These are phyloP conservation scores for Tonatia bakeri DNA, from an alignment of 2,113 vertebrate genomes.

Conservation along the genomic window DNA sequence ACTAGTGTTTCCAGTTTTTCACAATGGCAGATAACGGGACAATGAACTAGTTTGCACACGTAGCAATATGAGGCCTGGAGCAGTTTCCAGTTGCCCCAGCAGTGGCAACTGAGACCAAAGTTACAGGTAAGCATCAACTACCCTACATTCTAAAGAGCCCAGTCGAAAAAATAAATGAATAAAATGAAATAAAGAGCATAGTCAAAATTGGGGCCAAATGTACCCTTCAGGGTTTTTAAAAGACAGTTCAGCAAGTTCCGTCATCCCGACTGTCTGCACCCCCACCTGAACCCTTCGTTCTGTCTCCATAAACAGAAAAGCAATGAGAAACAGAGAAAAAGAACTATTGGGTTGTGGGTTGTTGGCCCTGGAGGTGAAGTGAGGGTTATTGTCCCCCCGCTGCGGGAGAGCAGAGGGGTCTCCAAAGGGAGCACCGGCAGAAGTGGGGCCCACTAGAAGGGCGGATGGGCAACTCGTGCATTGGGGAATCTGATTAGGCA, in stretches of 20 bases:
- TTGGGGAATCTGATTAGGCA: background rate
- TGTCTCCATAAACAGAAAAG: background rate
- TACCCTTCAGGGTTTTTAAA: background rate
- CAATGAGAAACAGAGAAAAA: background rate
- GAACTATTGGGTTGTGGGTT: background rate
- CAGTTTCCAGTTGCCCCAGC: background rate
- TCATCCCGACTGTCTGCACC: fast-evolving
- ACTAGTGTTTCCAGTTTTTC: background rate
- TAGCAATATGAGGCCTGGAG: background rate
- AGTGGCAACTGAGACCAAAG: background rate
- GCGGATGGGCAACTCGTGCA: fast-evolving
- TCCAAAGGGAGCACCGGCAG: background rate
- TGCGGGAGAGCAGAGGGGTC: background rate
- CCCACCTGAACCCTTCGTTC: background rate
- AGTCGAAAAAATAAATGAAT: background rate
- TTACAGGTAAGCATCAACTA: background rate
- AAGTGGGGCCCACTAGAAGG: background rate
- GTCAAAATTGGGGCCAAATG: background rate
- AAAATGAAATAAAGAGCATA: background rate
- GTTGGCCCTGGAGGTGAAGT: background rate
- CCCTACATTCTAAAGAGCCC: background rate
- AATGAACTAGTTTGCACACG: background rate
- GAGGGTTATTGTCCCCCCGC: background rate
- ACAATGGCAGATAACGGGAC: background rate
- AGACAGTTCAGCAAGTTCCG: background rate